phyloP scores from a whole-genome alignment of 2,888 invertebrate species.

The Scelioninae gen. 1 region DNA sequence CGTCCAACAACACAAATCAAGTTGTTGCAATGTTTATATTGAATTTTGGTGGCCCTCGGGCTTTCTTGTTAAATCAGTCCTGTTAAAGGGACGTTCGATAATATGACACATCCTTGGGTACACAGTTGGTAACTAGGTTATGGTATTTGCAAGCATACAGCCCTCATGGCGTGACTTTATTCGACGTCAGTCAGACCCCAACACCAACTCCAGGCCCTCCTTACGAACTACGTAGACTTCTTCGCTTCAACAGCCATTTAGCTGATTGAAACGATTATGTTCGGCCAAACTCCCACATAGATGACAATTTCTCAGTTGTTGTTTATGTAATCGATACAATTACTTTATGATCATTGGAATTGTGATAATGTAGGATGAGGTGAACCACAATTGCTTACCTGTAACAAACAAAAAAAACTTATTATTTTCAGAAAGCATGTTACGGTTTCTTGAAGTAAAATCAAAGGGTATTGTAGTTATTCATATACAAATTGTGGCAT shows the following conservation, averaged over 20 bases:
- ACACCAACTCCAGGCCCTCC: slow-evolving; percentile 60
- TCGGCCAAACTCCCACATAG: slow-evolving; percentile 32
- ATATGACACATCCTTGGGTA: slow-evolving; percentile 76
- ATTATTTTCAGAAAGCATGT: neutral
- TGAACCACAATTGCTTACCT: slow-evolving; percentile 17
- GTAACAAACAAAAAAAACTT: slow-evolving; percentile 23
- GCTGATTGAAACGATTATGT: slow-evolving; percentile 63
- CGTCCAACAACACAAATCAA: slow-evolving; percentile 12
- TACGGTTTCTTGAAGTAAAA: too few relatives aligned
- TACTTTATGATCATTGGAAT: slow-evolving; percentile 29
- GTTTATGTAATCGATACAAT: slow-evolving; percentile 51
- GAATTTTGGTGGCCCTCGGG: slow-evolving; percentile 68
- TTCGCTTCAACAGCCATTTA: slow-evolving; percentile 62
- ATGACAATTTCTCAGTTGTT: slow-evolving; percentile 44
- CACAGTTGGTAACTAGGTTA: slow-evolving; percentile 78
- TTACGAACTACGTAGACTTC: slow-evolving; percentile 37
- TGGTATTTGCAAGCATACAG: slow-evolving; percentile 78
- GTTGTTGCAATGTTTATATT: slow-evolving; percentile 71
- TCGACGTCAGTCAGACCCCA: slow-evolving; percentile 72
- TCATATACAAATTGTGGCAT: too few relatives aligned
- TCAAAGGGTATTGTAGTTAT: too few relatives aligned
- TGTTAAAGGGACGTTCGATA: slow-evolving; percentile 71
- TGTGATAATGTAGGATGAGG: neutral
- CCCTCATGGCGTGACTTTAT: slow-evolving; percentile 77
- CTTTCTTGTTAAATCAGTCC: slow-evolving; percentile 74